phyloP scores from a whole-genome alignment of 2,113 vertebrate species.

The Cebidichthys violaceus region DNA sequence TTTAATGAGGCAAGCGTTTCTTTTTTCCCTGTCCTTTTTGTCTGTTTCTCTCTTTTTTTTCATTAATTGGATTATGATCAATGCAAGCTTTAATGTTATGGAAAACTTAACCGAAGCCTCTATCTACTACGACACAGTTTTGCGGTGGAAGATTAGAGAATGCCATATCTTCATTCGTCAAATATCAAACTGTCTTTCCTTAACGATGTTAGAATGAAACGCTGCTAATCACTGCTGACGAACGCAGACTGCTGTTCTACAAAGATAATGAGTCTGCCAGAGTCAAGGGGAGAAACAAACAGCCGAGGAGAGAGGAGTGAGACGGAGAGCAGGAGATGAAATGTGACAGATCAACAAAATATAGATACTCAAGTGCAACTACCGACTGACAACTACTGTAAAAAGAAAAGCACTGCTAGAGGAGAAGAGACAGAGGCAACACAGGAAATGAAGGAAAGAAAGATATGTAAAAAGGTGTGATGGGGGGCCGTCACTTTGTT shows the following conservation, averaged over 20 bases:
- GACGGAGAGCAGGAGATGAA: slow-evolving; percentile 46
- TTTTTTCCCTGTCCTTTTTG: slow-evolving; percentile 63
- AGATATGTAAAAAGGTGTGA: slow-evolving; percentile 57
- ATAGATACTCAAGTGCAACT: slow-evolving; percentile 63
- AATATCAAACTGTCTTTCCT: slow-evolving; percentile 77
- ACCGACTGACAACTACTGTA: slow-evolving; percentile 55
- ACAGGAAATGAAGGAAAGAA: slow-evolving; percentile 38
- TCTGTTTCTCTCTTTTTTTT: slow-evolving; percentile 28
- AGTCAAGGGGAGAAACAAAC: slow-evolving; percentile 78
- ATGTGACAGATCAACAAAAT: slow-evolving; percentile 73
- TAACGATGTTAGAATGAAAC: slow-evolving; percentile 76
- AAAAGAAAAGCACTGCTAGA: slow-evolving; percentile 18
- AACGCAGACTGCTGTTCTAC: slow-evolving; percentile 74
- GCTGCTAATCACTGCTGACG: slow-evolving; percentile 80
- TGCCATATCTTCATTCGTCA: slow-evolving; percentile 75
- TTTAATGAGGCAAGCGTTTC: slow-evolving; percentile 78
- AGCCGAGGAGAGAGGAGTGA: slow-evolving; percentile 55
- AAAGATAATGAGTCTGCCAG: slow-evolving; percentile 82
- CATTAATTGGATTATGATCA: slow-evolving; percentile 85
- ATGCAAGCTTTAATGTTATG: slow-evolving; percentile 79
- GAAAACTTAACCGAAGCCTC: slow-evolving; percentile 69
- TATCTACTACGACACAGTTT: slow-evolving; percentile 78
- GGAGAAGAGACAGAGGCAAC: slow-evolving; percentile 51
- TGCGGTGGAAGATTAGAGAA: slow-evolving; percentile 73
- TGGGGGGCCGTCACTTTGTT: slow-evolving; percentile 62